phyloP scores from a whole-genome alignment of 1,140 invertebrate species.

The Drosophila sulfurigaster region DNA sequence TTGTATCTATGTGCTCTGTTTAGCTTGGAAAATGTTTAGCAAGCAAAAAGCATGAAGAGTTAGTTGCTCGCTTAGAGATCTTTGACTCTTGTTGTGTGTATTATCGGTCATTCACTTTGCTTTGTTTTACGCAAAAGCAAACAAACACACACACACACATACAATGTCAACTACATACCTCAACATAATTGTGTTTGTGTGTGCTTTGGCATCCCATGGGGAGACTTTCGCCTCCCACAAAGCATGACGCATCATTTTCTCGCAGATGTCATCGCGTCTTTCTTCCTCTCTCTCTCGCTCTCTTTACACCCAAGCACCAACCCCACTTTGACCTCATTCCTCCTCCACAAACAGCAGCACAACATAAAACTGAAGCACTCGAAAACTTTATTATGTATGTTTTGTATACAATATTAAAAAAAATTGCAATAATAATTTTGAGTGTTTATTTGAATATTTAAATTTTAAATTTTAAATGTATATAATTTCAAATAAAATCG shows the following conservation, averaged over 20 bases:
- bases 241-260: slow-evolving; percentile 70
- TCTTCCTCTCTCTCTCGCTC: too few relatives aligned
- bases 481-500: too few relatives aligned
- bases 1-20: slow-evolving; percentile 20
- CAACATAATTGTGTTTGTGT: slow-evolving; percentile 61
- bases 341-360: background rate
- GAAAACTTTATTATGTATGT: background rate
- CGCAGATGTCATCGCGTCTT: slow-evolving; percentile 53
- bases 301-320: background rate
- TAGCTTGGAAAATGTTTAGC: slow-evolving; percentile 31
- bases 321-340: slow-evolving; percentile 56
- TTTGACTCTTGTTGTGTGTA: slow-evolving; percentile 46
- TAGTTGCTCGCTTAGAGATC: slow-evolving; percentile 45
- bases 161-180: slow-evolving; percentile 33
- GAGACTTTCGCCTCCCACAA: slow-evolving; percentile 41
- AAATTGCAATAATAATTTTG: too few relatives aligned
- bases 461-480: too few relatives aligned
- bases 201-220: slow-evolving; percentile 29
- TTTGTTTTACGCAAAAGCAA: slow-evolving; percentile 54
- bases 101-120: slow-evolving; percentile 68
- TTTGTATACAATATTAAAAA: too few relatives aligned
- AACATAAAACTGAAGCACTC: background rate
- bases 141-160: background rate
- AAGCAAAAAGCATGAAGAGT: background rate
- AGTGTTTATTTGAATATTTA: too few relatives aligned